Evolutionary conservation across 2,113 vertebrate genomes (phyloP).

Genomic region (Oncorhynchus kisutch): DNA sequence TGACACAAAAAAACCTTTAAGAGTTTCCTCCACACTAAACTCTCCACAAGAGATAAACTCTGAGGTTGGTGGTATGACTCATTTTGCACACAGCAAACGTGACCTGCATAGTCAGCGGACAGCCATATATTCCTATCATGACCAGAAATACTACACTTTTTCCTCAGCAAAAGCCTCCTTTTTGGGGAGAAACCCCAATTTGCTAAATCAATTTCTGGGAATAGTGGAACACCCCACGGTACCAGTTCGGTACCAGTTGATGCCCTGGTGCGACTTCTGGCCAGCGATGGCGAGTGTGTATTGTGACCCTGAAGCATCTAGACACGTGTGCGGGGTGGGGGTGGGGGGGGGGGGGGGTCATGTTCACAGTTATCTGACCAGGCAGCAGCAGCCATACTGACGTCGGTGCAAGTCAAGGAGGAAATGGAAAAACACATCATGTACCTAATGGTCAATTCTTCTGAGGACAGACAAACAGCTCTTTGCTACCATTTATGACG

Average conservation of each 20-base stretch:
- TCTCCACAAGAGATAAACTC: conserved; percentile 1
- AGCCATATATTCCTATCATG: neutral
- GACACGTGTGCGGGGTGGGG: neutral
- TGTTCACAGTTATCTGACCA: neutral
- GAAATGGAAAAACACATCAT: neutral
- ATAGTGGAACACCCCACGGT: neutral
- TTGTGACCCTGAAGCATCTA: neutral
- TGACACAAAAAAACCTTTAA: neutral
- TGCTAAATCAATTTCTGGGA: neutral
- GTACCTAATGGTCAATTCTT: neutral
- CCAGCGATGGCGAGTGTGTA: neutral
- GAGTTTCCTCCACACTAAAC: neutral
- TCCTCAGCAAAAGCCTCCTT: conserved; percentile 4
- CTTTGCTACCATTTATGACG: neutral
- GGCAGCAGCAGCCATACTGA: neutral
- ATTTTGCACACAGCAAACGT: neutral
- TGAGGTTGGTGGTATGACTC: too few species aligned
- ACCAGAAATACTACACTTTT: neutral
- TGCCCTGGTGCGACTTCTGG: neutral
- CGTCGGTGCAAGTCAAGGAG: neutral
- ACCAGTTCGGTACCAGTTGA: too few species aligned
- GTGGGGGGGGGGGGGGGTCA: neutral
- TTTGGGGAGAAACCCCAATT: neutral
- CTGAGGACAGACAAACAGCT: neutral
- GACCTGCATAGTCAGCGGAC: neutral